phyloP scores from a whole-genome alignment of 37 sponge, comb jelly and placozoan genomes.

The Corticium candelabrum region DNA sequence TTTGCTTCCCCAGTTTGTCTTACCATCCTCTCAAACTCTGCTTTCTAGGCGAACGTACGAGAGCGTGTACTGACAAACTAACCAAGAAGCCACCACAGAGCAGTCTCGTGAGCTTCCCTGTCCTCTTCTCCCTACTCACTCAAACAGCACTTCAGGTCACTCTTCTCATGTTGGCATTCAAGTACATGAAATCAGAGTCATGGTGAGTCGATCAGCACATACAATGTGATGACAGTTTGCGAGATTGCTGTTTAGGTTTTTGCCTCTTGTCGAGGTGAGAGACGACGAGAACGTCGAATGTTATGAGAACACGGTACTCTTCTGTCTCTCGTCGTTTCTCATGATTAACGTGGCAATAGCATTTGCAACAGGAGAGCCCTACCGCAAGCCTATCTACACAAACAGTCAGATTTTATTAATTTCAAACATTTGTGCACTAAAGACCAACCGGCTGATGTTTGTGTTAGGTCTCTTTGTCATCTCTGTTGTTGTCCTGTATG shows the following conservation, averaged over 20 bases:
- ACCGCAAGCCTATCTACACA: slow-evolving; percentile 60
- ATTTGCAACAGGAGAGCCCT: slow-evolving; percentile 67
- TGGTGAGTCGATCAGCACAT: too few relatives aligned
- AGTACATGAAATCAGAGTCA: slow-evolving; percentile 28
- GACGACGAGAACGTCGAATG: slow-evolving; percentile 34
- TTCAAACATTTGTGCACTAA: too few relatives aligned
- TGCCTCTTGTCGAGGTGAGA: slow-evolving; percentile 30
- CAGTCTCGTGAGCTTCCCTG: slow-evolving; percentile 48
- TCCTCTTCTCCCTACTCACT: slow-evolving; percentile 33
- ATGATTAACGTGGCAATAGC: slow-evolving; percentile 61
- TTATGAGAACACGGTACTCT: slow-evolving; percentile 68
- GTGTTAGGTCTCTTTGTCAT: neutral
- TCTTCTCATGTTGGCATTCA: slow-evolving; percentile 30
- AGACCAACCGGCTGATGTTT: too few relatives aligned
- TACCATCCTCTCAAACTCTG: too few relatives aligned
- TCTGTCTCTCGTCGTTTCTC: slow-evolving; percentile 55
- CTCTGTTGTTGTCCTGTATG: neutral
- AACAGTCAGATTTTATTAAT: slow-evolving; percentile 22
- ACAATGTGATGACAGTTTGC: too few relatives aligned
- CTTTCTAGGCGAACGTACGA: slow-evolving; percentile 55
- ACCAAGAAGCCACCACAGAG: slow-evolving; percentile 43
- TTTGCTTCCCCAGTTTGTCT: too few relatives aligned
- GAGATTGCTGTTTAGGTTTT: slow-evolving; percentile 26
- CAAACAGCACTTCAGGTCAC: slow-evolving; percentile 37
- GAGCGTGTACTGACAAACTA: slow-evolving; percentile 38